Conservation (phyloP, 2,888 invertebrate genomes). For the Thera obeliscata region DNA sequence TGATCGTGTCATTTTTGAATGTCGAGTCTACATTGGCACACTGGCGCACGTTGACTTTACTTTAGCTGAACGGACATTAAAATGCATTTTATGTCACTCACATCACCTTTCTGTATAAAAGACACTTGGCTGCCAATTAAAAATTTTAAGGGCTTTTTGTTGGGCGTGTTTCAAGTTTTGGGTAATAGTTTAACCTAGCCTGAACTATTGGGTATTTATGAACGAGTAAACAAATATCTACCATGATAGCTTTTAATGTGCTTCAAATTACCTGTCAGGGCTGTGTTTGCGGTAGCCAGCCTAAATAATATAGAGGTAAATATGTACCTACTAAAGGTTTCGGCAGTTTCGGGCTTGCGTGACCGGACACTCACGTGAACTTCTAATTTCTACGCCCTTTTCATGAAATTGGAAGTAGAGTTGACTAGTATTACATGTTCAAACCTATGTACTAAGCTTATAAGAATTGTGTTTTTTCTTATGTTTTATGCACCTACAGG, state of each 20-base stretch:
- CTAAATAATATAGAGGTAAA: constrained; percentile 67
- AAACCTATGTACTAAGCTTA: no score
- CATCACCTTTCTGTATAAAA: constrained; percentile 20
- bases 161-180: neutral
- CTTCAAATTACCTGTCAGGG: constrained; percentile 26
- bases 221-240: neutral
- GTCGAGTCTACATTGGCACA: constrained; percentile 40
- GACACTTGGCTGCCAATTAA: constrained; percentile 16
- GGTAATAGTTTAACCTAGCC: neutral
- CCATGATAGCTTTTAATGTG: neutral
- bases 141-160: constrained; percentile 5
- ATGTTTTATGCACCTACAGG: no score
- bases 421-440: constrained; percentile 14
- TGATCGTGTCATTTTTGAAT: constrained; percentile 47
- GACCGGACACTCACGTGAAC: constrained; percentile 74
- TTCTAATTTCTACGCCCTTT: constrained; percentile 81
- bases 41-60: constrained; percentile 43
- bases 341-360: constrained; percentile 67
- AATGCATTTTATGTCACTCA: constrained; percentile 23
- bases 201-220: neutral
- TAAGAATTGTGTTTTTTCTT: no score
- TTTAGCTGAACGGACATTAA: constrained; percentile 29
- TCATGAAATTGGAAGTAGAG: constrained; percentile 67
- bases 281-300: constrained; percentile 42
- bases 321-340: constrained; percentile 68